Base-by-base conservation (phyloP, 2,113 vertebrate genomes). In the Misgurnus mizolepis region DNA sequence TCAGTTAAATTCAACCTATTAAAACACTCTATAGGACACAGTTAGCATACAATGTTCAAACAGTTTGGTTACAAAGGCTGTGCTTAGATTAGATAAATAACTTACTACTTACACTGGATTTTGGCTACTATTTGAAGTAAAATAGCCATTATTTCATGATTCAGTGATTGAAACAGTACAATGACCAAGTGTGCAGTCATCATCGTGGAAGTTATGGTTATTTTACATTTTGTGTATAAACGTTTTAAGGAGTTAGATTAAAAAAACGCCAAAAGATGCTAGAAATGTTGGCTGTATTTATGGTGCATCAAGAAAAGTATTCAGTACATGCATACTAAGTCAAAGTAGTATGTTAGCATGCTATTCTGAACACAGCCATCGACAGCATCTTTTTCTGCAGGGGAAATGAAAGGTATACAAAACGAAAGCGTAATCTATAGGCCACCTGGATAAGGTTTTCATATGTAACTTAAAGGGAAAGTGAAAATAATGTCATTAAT, bases 351-450 rank as follows among this genome's bases (percentile, higher is more conserved):
- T 45, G 40, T 45, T 61, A 49, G 50, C 4, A 41, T 56, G 50
- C 53, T 41, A 75, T 55, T 55, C 49, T 9, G 47, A 71, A 71
- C 68, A 53, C 27, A 75, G 43, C 43, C n/a, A 3, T 61, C 41
- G 9, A 43, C 17, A 56, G 7, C 40, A 67, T 18, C 65, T 67
- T 68, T 27, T 49, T 45, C 67, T 14, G 2, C 22, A 14, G 68
- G 49, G 14, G 61, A 60, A 58, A 18, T 17, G 15, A 5, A 4
- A 17, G 14, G 14, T n/a, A 56, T 56, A 56, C 6, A 34, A 34
- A 34, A 34, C 27, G 1, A 2, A 34, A 34, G 1, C 27, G 6
- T 56, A 47, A 71, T 55, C 55, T 56, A 15, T 7, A 72, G 50
- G 15, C 69, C 50, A n/a, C 34, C n/a, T 5, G 17, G n/a, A 58